A percentile compares a stretch with the other conserved stretches of the same genome.
These are phyloP conservation scores for Dugesia japonica DNA, from an alignment of 2,888 invertebrate species.

Conservation along the genomic window DNA sequence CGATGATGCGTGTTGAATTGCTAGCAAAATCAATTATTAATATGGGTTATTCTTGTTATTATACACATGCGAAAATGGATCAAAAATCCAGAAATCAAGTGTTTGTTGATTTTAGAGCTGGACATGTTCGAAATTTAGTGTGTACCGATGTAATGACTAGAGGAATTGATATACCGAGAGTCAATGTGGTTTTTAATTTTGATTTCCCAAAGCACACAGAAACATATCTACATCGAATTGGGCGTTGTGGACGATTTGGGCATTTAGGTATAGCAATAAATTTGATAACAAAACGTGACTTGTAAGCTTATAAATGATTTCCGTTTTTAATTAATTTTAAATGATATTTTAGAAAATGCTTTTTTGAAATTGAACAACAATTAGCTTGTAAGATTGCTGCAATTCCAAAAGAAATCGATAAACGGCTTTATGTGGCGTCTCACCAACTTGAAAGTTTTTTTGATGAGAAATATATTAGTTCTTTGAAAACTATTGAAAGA, in stretches of 20 bases:
- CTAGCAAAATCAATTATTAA: conserved; percentile 98
- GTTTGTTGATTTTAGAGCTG: conserved; percentile 95
- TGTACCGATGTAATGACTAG: conserved; percentile 82
- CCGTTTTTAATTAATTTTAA: neutral
- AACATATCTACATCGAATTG: conserved; percentile 95
- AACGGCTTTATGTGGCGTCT: conserved; percentile 60
- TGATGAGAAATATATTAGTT: neutral
- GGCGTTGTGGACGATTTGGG: conserved; percentile 89
- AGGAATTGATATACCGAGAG: conserved; percentile 97
- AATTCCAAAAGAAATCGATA: conserved; percentile 95
- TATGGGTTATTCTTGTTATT: conserved; percentile 96
- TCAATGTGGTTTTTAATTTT: conserved; percentile 98
- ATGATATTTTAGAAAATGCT: conserved; percentile 48
- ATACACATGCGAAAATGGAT: conserved; percentile 98
- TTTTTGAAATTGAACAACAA: conserved; percentile 95
- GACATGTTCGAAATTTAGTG: conserved; percentile 86
- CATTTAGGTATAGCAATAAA: conserved; percentile 98
- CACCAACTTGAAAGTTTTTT: neutral
- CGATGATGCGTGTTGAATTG: conserved; percentile 92
- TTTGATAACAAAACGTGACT: conserved; percentile 91
- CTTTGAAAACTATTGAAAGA: neutral
- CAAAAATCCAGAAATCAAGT: conserved; percentile 85
- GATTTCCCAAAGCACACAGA: conserved; percentile 99
- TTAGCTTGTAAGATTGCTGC: conserved; percentile 97
- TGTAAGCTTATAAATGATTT: conserved; percentile 35